Evolutionary conservation across 37 sponge, comb jelly and placozoan species (phyloP).

Genomic region (Ephydatia muelleri): DNA sequence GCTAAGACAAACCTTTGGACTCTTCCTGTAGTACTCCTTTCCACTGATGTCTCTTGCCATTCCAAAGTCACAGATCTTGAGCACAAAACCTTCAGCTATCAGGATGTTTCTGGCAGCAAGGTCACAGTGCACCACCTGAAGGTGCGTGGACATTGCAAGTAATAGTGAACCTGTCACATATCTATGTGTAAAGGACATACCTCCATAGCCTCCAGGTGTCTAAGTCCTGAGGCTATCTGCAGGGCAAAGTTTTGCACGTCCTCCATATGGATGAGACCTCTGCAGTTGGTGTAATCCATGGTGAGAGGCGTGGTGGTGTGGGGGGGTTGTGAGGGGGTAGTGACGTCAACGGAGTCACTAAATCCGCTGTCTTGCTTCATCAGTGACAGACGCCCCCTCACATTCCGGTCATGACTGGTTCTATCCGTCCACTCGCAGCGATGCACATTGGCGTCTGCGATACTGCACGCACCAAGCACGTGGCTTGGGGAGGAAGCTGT

Average conservation of each 20-base stretch:
- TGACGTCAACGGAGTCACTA: not conserved
- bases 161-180: too few species aligned
- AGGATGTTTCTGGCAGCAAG: slow-evolving; percentile 79
- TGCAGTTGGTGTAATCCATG: slow-evolving; percentile 55
- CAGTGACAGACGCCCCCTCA: not conserved
- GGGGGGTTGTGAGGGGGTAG: not conserved
- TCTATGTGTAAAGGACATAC: slow-evolving; percentile 4
- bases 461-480: not conserved
- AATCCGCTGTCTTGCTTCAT: not conserved
- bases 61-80: slow-evolving; percentile 83
- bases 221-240: slow-evolving; percentile 68
- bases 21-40: not conserved
- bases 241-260: slow-evolving; percentile 77
- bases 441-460: not conserved
- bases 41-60: slow-evolving; percentile 58
- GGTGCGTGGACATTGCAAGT: not conserved
- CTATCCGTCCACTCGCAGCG: not conserved
- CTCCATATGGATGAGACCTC: slow-evolving; percentile 47
- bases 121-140: slow-evolving; percentile 73
- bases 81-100: slow-evolving; percentile 60
- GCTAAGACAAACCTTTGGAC: not conserved
- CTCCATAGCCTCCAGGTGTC: slow-evolving; percentile 50
- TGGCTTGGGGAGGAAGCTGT: not conserved
- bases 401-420: not conserved
- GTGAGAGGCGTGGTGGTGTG: slow-evolving; percentile 9